Evolutionary conservation across 2,113 vertebrate species (phyloP), one percentile per base, ranked within the genome.

Genomic region (Zosterops lateralis): DNA sequence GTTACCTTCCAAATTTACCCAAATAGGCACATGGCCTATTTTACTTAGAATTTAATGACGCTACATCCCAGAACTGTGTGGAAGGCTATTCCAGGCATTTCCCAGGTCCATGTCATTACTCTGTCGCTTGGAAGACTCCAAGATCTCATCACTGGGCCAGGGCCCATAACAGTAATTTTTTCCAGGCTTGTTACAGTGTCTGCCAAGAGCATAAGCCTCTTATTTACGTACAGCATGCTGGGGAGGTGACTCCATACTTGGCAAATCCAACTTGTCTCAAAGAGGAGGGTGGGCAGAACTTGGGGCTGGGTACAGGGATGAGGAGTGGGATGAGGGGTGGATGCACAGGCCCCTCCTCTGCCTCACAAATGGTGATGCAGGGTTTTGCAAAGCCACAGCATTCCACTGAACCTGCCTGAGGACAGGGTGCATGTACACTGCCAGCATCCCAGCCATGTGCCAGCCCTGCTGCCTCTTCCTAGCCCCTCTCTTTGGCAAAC

Each of bases 261-360:
- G 76, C 58, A 92, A 83, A 92, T 74, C 40, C 51, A 86, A 29
- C 47, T 80, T 77, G 22, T 62, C 68, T 66, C 60, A 32, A 77
- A 82, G 54, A 86, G 42, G 6, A 65, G 36, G 9, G 19, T 45
- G 42, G 31, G 67, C 75, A 93, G 75, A 88, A 58, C 31, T 68
- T 0, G 0, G 21, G 45, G 19, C 28, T 6, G 7, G 25, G 45
- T n/a, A 75, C 0, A 1, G 7, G 36, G 19, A 28, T 20, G 13
- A 89, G 60, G 9, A 36, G 11, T 3, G 1, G 61, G 22, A 36
- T 15, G 19, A 64, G 20, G 10, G 4, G 11, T 22, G 40, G 34
- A 31, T 58, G 61, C 1, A 1, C 0, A 1, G 29, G 28, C 58
- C 32, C 15, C 34, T 84, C 14, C 47, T 89, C 38, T 22, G 47